phyloP scores from a whole-genome alignment of 2,797 vertebrate species.

The Tangara arthus region DNA sequence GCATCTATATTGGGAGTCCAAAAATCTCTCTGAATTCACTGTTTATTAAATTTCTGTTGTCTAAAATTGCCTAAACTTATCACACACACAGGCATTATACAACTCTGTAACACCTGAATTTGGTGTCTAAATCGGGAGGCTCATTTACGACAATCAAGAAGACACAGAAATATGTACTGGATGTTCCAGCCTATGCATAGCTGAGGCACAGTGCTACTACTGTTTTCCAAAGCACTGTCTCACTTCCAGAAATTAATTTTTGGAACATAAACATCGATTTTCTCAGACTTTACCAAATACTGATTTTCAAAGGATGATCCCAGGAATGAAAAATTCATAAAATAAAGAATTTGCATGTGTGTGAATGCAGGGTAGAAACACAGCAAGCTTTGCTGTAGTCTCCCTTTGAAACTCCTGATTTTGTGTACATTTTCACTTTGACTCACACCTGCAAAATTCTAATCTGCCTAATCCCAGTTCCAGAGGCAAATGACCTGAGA shows the following conservation, averaged over 20 bases:
- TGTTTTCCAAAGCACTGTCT: neutral
- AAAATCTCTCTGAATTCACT: neutral
- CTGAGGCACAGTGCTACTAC: neutral
- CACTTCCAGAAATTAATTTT: neutral
- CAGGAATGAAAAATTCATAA: neutral
- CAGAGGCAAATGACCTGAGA: neutral
- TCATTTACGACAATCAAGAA: neutral
- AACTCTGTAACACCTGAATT: neutral
- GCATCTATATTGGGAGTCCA: neutral
- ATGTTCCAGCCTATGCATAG: neutral
- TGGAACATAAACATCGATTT: neutral
- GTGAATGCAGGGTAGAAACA: neutral
- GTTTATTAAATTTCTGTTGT: neutral
- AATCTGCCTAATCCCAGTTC: neutral
- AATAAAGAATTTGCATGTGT: neutral
- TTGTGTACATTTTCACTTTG: neutral
- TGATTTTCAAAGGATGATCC: neutral
- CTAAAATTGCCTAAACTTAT: neutral
- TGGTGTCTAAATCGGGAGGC: neutral
- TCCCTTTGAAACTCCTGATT: neutral
- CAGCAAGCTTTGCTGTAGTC: neutral
- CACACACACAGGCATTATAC: neutral
- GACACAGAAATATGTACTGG: neutral
- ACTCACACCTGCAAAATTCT: neutral
- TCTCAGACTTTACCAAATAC: neutral